Base-by-base conservation (phyloP, 2,888 invertebrate species). In the Lasioglossum calceatum region DNA sequence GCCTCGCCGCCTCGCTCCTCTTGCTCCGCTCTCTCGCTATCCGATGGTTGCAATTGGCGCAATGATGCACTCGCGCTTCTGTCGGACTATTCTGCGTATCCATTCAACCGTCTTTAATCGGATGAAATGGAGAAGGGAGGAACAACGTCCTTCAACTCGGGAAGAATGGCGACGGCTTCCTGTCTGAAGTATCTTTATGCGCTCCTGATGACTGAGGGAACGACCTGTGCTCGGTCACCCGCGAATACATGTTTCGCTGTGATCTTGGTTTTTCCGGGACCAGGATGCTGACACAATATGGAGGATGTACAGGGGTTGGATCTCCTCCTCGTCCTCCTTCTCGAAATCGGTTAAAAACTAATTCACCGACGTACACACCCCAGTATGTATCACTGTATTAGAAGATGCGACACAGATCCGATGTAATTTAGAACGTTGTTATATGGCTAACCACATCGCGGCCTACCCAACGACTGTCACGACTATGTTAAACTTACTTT, bases 11-110 rank as follows among this genome's bases (percentile, higher is more conserved):
- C 16, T 32, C 32, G 67, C 2, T 67, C n/a, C 54, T n/a, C 54
- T 54, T 7, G 23, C 54, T 8, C 10, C 54, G 23, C 54, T 27
- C 61, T 27, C 61, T 27, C 5, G 27, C 61, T 27, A 27, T 54
- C 54, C 61, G 27, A n/a, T 27, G 27, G 70, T 23, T 39, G 70
- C 70, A 70, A 70, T 70, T 70, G 70, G 39, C 70, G 70, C 70
- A 70, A 70, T 42, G 70, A 70, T 70, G 39, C 36, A 39, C 70
- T 39, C 54, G 54, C 39, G 70, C 70, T 39, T 70, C 70, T 70
- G 70, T 70, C 70, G 39, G 39, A 70, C 70, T 36, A 23, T 70
- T 70, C 70, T 23, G 70, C 70, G 70, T 70, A 70, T 70, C 70
- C 70, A 70, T 70, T 70, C 36, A 70, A 12, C 23, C 36, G 67